Evolutionary conservation across 2,888 invertebrate species (phyloP), one percentile per base, ranked within the genome.

Genomic region (Philopedon plagiatum): DNA sequence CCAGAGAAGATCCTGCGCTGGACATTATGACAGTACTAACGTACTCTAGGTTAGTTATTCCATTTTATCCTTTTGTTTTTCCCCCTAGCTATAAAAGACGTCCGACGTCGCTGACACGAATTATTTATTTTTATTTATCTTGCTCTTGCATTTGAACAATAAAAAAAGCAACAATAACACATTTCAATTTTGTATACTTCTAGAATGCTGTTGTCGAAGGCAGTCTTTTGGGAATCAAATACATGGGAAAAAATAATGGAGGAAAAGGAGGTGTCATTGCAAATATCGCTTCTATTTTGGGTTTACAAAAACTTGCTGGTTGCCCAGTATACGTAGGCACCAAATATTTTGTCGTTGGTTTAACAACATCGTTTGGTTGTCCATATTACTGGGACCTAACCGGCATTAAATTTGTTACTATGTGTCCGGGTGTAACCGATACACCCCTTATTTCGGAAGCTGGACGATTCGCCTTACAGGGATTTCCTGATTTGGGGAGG

Each of bases 221-320:
- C 77, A 87, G 87, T 0, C 76, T 88, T n/a, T 85, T 90, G 37
- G 90, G 87, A 54, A 86, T 89, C 80, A 86, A 90, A 65, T 87
- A 88, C 78, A 88, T 91, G 87, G 87, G 90, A 26, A 88, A 86
- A 71, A 88, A 90, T 76, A 87, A 86, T 71, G 88, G 88, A 0
- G 90, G 90, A 0, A 84, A 84, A 37, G 92, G 92, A 11, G 92
- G 92, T 1, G 88, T 89, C 0, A 89, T 93, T 58, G 87, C 92
- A n/a, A 92, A 93, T 80, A 85, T 91, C 19, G 88, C 91, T 0
- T 91, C 91, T 0, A 88, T 90, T 44, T 87, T 89, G 66, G 91
- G 91, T 1, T 86, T 87, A 64, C 86, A 87, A 76, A 82, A 88
- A 1, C 83, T 88, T 32, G 87, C 88, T 8, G 88, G 86, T 34